Conservation (phyloP, 2,888 invertebrate species). For the Apamea monoglypha region DNA sequence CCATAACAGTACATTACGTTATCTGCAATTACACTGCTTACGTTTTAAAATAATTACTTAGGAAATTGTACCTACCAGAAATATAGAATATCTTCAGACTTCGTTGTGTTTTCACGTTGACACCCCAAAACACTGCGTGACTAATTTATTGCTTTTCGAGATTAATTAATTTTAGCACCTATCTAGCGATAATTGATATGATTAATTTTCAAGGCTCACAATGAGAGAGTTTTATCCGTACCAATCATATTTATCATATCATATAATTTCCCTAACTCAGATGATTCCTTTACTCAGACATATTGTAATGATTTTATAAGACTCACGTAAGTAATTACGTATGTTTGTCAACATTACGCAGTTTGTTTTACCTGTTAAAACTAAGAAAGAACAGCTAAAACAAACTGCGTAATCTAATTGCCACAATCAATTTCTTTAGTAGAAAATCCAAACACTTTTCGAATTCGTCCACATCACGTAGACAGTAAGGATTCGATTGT, state of each 20-base stretch:
- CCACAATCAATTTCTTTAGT: background rate
- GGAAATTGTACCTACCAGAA: background rate
- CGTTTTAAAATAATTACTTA: background rate
- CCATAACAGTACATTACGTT: background rate
- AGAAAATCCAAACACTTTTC: conserved; percentile 17
- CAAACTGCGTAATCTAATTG: background rate
- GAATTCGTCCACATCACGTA: conserved; percentile 7
- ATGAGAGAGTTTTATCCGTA: conserved; percentile 3
- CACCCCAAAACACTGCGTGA: conserved; percentile 13
- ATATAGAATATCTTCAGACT: conserved; percentile 12
- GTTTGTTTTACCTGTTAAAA: conserved; percentile 8
- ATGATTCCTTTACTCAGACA: background rate
- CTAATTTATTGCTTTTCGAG: conserved; percentile 19
- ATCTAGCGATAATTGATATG: conserved; percentile 8
- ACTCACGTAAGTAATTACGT: conserved; percentile 4
- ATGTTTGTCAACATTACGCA: conserved; percentile 7
- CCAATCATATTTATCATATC: conserved; percentile 6
- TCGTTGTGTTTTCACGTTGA: conserved; percentile 1
- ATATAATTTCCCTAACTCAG: conserved; percentile 28
- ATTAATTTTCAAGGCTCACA: conserved; percentile 15
- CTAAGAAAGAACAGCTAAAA: conserved; percentile 3
- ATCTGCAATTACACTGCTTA: background rate
- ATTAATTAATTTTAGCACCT: conserved; percentile 7
- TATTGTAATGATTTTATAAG: conserved; percentile 12
- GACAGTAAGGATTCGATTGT: conserved; percentile 21